Evolutionary conservation across 2,888 invertebrate genomes (phyloP).

Genomic region (Cabera pusaria): DNA sequence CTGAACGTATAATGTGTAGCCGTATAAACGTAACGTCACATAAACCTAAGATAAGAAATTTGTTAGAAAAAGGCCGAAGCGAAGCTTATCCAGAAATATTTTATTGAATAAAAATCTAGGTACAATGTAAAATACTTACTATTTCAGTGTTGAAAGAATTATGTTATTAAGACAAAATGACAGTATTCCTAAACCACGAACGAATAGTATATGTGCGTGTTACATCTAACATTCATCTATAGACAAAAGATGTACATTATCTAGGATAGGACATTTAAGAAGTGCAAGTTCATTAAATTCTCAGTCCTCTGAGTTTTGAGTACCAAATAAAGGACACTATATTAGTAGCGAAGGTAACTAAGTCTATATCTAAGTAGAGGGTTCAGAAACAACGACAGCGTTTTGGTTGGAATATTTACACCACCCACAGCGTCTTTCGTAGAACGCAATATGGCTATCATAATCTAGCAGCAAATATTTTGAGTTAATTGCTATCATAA

Average conservation of each 20-base stretch:
- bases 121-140: conserved; percentile 15
- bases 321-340: background rate
- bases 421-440: conserved; percentile 6
- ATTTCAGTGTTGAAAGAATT: conserved; percentile 5
- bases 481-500: too few relatives aligned
- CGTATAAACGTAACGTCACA: conserved; percentile 9
- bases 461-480: too few relatives aligned
- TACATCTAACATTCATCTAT: conserved; percentile 22
- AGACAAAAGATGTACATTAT: conserved; percentile 9
- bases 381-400: conserved; percentile 2
- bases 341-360: background rate
- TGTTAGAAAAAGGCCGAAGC: conserved; percentile 37
- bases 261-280: conserved; percentile 3
- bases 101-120: conserved; percentile 3
- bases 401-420: conserved; percentile 1
- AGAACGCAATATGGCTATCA: too few relatives aligned
- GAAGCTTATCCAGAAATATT: conserved; percentile 40
- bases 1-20: too few relatives aligned
- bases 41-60: too few relatives aligned
- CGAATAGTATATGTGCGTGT: conserved; percentile 10
- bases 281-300: conserved; percentile 7
- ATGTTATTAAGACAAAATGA: conserved; percentile 2
- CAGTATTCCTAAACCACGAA: conserved; percentile 2
- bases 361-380: background rate
- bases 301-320: conserved; percentile 15